A percentile compares a stretch with the other conserved stretches of the same genome.
These are phyloP conservation scores for Cephus spinipes DNA, from an alignment of 2,888 invertebrate genomes.

Conservation along the genomic window DNA sequence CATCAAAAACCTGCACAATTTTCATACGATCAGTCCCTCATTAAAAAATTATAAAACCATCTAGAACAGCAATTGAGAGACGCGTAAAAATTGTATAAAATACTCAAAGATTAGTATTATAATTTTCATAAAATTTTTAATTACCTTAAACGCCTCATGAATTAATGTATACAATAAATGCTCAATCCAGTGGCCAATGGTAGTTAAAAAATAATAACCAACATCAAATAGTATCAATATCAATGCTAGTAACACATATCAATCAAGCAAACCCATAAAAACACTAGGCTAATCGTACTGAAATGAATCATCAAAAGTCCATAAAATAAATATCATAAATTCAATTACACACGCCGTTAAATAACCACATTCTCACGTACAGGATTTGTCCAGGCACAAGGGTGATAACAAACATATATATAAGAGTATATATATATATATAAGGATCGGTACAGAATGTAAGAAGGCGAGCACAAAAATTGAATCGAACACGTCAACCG, in stretches of 20 bases:
- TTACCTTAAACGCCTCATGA: background rate
- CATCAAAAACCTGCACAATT: background rate
- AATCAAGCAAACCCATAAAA: background rate
- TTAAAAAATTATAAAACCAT: background rate
- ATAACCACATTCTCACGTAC: background rate
- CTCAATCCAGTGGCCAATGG: background rate
- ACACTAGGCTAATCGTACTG: too few relatives aligned
- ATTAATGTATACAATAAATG: background rate
- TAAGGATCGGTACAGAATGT: background rate
- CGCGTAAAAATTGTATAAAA: background rate
- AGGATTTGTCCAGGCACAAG: background rate
- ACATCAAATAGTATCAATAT: background rate
- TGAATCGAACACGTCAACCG: background rate
- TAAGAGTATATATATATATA: too few relatives aligned
- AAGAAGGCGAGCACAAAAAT: background rate
- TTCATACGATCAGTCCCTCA: background rate
- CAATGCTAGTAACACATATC: background rate
- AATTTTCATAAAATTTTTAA: background rate
- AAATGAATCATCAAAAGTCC: too few relatives aligned
- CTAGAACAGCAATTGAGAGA: background rate
- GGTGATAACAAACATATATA: background rate
- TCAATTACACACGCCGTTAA: background rate
- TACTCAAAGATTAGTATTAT: background rate
- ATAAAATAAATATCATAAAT: background rate
- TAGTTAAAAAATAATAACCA: background rate